A percentile compares a stretch with the other conserved stretches of the same genome.
Conservation (phyloP, 2,797 vertebrate species). For the Pantherophis vulpinus region DNA sequence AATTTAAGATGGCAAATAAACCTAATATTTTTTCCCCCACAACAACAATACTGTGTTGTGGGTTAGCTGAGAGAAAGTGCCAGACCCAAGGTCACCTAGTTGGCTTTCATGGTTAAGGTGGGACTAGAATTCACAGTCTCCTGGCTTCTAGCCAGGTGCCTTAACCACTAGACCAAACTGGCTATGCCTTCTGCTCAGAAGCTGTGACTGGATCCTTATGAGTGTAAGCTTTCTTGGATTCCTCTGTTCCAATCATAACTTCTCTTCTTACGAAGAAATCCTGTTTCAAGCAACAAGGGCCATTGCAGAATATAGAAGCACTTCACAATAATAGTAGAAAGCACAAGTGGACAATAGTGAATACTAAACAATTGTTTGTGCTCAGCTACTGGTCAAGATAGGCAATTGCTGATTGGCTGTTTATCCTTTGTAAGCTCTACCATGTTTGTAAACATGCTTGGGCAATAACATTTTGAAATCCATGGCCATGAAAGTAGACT, state of each 20-base stretch:
- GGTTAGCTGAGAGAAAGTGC: not conserved
- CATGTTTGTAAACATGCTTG: not conserved
- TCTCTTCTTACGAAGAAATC: not conserved
- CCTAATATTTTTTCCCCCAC: not conserved
- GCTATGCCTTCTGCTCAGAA: not conserved
- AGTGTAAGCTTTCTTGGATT: not conserved
- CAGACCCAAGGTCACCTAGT: not conserved
- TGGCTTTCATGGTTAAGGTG: not conserved
- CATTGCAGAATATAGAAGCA: not conserved
- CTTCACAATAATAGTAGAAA: not conserved
- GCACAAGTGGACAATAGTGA: not conserved
- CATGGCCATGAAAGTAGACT: not conserved
- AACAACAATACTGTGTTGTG: too few relatives aligned
- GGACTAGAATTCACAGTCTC: not conserved
- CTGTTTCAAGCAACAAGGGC: not conserved
- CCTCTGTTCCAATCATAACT: not conserved
- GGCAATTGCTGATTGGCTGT: not conserved
- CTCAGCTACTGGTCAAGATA: not conserved
- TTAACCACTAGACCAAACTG: not conserved
- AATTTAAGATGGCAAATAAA: not conserved
- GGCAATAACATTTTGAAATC: not conserved
- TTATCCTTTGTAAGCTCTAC: not conserved
- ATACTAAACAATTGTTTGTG: not conserved
- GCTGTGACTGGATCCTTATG: not conserved
- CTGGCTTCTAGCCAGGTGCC: not conserved